phyloP scores from a whole-genome alignment of 2,113 vertebrate genomes.

The Scopus umbretta region DNA sequence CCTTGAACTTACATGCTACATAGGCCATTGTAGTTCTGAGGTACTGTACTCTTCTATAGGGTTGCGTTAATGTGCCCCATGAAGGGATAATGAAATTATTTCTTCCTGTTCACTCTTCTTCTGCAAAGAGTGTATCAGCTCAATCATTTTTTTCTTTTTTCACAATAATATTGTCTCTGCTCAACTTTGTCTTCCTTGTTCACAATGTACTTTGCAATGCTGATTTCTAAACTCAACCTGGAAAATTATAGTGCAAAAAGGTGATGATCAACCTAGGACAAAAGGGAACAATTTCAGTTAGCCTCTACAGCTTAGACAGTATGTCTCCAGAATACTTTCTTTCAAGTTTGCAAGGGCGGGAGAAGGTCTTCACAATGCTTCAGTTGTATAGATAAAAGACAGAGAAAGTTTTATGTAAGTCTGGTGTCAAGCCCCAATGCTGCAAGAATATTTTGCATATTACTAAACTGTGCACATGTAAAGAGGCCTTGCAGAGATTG shows the following conservation, averaged over 20 bases:
- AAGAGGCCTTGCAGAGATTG: neutral
- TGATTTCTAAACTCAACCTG: neutral
- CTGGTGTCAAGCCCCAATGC: neutral
- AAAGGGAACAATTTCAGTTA: neutral
- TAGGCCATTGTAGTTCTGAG: neutral
- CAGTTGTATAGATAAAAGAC: neutral
- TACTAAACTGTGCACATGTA: neutral
- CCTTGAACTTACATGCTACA: neutral
- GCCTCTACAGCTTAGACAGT: neutral
- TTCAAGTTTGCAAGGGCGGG: neutral
- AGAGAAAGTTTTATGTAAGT: neutral
- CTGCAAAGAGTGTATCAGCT: neutral
- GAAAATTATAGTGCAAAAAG: neutral
- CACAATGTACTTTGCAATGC: neutral
- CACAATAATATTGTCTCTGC: neutral
- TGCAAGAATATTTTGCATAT: neutral
- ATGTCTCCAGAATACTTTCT: neutral
- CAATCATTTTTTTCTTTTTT: neutral
- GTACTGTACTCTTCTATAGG: neutral
- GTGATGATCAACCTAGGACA: neutral
- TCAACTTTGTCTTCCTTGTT: neutral
- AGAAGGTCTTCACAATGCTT: neutral
- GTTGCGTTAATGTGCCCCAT: neutral
- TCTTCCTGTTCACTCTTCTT: neutral
- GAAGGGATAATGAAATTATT: neutral